Percentiles rank a stretch among this genome's conserved stretches.
phyloP scores from a whole-genome alignment of 1,140 invertebrate genomes.

The Gryllus bimaculatus region DNA sequence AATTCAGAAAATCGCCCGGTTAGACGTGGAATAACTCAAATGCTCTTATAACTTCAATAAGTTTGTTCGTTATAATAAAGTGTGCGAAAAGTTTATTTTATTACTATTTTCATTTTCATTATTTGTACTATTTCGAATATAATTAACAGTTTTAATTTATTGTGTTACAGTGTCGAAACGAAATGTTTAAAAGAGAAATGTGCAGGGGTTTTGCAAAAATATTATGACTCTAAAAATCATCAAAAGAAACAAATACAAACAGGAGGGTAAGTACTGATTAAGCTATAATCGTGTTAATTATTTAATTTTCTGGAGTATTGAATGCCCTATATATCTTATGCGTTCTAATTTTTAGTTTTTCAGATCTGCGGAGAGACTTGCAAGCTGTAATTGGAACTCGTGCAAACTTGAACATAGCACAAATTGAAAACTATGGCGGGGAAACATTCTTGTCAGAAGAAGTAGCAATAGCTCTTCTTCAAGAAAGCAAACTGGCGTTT shows the following conservation, averaged over 20 bases:
- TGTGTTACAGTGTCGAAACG: constrained; percentile 54
- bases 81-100: no score
- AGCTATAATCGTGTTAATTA: not conserved
- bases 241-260: constrained; percentile 79
- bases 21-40: no score
- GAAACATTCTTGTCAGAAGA: constrained; percentile 97
- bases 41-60: no score
- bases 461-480: constrained; percentile 85
- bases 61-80: no score
- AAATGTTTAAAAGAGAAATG: constrained; percentile 68
- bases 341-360: constrained; percentile 53
- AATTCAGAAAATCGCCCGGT: no score
- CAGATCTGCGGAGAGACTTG: constrained; percentile 84
- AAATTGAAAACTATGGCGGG: constrained; percentile 90
- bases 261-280: constrained; percentile 43
- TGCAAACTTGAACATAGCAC: constrained; percentile 80
- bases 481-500: constrained; percentile 86
- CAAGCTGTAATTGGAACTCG: constrained; percentile 86
- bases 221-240: constrained; percentile 90
- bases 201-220: constrained; percentile 63
- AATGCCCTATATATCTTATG: not conserved
- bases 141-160: constrained; percentile 17
- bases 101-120: no score
- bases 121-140: no score
- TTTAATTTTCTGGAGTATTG: not conserved